Conservation (phyloP, 2,888 invertebrate genomes). For the Serripes groenlandicus region DNA sequence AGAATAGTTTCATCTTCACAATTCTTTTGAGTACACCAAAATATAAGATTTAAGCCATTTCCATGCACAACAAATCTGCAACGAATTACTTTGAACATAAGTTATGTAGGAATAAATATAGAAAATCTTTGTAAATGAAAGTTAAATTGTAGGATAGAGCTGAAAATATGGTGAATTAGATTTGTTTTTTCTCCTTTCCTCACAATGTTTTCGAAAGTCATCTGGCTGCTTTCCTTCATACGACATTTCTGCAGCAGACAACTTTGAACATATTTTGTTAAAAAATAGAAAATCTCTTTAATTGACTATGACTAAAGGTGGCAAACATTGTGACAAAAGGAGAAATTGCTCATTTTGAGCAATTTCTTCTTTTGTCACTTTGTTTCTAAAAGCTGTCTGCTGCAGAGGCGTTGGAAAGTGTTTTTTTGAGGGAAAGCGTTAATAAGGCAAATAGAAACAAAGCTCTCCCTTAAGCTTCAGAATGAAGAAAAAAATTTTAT, state of each 20-base stretch:
- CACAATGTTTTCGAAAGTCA: background rate
- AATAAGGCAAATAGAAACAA: too few species aligned
- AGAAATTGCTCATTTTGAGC: background rate
- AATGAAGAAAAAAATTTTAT: too few species aligned
- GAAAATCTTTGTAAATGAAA: background rate
- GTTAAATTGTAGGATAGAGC: background rate
- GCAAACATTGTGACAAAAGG: constrained; percentile 1
- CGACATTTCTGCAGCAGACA: too few species aligned
- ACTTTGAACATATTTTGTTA: too few species aligned
- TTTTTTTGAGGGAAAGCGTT: too few species aligned
- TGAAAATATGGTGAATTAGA: background rate
- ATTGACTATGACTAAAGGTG: background rate
- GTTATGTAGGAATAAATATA: background rate
- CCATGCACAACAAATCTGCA: background rate
- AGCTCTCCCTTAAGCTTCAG: too few species aligned
- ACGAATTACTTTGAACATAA: background rate
- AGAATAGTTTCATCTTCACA: too few species aligned
- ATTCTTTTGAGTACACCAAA: too few species aligned
- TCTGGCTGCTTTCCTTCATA: background rate
- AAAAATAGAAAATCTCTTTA: background rate
- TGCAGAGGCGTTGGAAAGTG: too few species aligned
- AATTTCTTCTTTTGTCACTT: background rate
- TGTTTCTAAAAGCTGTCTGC: too few species aligned
- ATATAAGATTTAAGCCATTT: background rate
- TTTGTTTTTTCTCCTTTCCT: background rate